Evolutionary conservation across 1,140 invertebrate genomes (phyloP).

Genomic region (Potamilus streckersoni): DNA sequence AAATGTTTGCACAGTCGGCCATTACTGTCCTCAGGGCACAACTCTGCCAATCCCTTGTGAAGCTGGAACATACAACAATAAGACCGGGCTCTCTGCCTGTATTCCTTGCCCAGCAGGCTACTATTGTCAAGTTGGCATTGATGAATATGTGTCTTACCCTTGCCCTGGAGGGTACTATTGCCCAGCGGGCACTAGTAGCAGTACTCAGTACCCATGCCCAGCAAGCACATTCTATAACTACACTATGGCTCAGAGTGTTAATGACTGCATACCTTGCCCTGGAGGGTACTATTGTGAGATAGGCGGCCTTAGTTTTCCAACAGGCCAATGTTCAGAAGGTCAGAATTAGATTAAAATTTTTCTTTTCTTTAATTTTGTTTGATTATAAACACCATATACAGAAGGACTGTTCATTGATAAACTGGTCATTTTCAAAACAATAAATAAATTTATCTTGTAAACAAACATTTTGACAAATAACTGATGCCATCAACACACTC

Average conservation of each 20-base stretch:
- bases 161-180: constrained; percentile 62
- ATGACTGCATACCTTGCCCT: constrained; percentile 55
- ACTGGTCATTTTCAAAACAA: too few species aligned
- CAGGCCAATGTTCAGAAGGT: constrained; percentile 52
- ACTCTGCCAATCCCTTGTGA: constrained; percentile 44
- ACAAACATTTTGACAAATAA: too few species aligned
- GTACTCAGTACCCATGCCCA: constrained; percentile 56
- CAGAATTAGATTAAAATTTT: too few species aligned
- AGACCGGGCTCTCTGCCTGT: constrained; percentile 47
- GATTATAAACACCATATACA: too few species aligned
- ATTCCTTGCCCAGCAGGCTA: constrained; percentile 52
- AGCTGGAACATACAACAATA: constrained; percentile 56
- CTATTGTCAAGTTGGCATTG: constrained; percentile 52
- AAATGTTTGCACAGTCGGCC: constrained; percentile 58
- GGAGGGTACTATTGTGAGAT: constrained; percentile 53
- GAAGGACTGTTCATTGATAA: too few species aligned
- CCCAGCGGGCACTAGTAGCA: constrained; percentile 44
- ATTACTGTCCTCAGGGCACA: constrained; percentile 58
- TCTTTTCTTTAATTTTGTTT: too few species aligned
- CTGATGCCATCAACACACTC: too few species aligned
- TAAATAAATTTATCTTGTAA: too few species aligned
- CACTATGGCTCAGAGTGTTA: constrained; percentile 43
- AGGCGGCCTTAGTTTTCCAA: constrained; percentile 43
- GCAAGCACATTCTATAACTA: constrained; percentile 58
- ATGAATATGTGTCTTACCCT: constrained; percentile 39